Percentiles rank a stretch among this genome's conserved stretches.
phyloP scores from a whole-genome alignment of 2,888 invertebrate genomes.

The Coelopa pilipes region DNA sequence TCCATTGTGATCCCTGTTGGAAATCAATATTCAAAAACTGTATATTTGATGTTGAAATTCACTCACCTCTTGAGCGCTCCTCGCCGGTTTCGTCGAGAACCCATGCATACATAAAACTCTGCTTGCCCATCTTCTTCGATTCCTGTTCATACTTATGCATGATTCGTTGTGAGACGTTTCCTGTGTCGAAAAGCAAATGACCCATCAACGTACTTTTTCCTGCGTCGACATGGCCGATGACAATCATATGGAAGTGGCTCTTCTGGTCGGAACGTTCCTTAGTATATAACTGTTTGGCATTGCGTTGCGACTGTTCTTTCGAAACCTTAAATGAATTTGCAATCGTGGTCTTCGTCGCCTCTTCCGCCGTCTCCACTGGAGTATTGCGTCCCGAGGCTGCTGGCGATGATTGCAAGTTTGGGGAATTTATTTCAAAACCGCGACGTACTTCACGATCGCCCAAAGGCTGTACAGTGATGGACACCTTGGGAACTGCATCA shows the following conservation, averaged over 20 bases:
- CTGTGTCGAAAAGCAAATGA: slow-evolving; percentile 85
- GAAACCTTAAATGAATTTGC: slow-evolving; percentile 55
- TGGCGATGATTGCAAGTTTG: slow-evolving; percentile 79
- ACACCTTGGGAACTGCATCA: slow-evolving; percentile 15
- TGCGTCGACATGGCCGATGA: slow-evolving; percentile 90
- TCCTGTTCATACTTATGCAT: slow-evolving; percentile 99
- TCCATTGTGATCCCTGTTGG: slow-evolving; percentile 92
- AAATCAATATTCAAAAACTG: neutral
- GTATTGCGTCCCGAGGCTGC: slow-evolving; percentile 71
- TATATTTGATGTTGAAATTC: no score
- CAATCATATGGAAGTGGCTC: slow-evolving; percentile 89
- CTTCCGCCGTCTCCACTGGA: slow-evolving; percentile 63
- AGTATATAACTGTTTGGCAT: slow-evolving; percentile 71
- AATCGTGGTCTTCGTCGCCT: slow-evolving; percentile 43
- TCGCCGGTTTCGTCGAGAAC: slow-evolving; percentile 98
- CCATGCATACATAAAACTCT: slow-evolving; percentile 99
- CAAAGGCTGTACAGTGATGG: slow-evolving; percentile 44
- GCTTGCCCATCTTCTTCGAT: slow-evolving; percentile 95
- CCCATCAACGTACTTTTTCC: slow-evolving; percentile 82
- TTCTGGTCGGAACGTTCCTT: slow-evolving; percentile 84
- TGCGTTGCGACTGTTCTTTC: slow-evolving; percentile 67
- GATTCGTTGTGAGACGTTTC: slow-evolving; percentile 85
- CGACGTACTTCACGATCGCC: slow-evolving; percentile 55
- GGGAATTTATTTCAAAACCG: slow-evolving; percentile 67
- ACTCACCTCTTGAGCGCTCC: slow-evolving; percentile 82